phyloP scores from a whole-genome alignment of 2,797 vertebrate species.

The Catharus ustulatus region DNA sequence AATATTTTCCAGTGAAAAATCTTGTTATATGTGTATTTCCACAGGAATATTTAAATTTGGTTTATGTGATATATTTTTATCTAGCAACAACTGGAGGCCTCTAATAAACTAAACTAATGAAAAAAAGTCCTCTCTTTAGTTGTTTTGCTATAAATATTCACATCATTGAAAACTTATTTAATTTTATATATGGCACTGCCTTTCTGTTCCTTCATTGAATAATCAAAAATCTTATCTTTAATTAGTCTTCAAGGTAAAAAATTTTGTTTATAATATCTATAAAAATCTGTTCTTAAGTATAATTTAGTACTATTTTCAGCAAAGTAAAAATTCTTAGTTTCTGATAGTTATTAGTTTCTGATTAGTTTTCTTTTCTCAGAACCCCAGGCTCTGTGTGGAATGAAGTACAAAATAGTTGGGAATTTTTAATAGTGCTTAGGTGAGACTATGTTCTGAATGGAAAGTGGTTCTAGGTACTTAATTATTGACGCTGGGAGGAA shows the following conservation, averaged over 20 bases:
- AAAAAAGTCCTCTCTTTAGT: neutral
- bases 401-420: neutral
- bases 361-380: neutral
- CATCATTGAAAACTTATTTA: neutral
- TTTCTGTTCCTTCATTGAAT: neutral
- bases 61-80: neutral
- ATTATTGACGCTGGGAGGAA: neutral
- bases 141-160: neutral
- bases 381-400: neutral
- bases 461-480: neutral
- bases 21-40: neutral
- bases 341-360: neutral
- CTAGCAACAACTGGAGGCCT: neutral
- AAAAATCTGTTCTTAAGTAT: neutral
- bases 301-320: neutral
- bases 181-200: neutral
- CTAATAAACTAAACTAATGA: neutral
- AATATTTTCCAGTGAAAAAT: neutral
- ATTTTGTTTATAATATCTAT: fast-evolving
- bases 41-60: neutral
- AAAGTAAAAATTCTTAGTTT: neutral
- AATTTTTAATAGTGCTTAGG: neutral
- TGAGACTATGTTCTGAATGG: neutral
- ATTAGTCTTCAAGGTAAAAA: neutral
- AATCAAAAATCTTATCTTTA: neutral